phyloP scores from a whole-genome alignment of 2,113 vertebrate genomes.

The Mesocricetus auratus region DNA sequence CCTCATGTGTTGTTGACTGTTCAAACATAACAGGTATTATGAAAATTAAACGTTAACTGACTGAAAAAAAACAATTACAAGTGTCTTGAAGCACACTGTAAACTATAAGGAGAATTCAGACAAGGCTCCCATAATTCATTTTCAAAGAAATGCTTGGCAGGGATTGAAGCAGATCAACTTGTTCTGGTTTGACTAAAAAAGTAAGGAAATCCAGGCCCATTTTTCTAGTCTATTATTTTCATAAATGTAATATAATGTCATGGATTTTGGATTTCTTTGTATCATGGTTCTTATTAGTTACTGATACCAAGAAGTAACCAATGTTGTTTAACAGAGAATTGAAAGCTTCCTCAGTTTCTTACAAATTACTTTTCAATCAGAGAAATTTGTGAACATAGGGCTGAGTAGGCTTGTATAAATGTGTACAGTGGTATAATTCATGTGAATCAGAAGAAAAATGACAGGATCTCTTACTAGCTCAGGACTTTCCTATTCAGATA shows the following conservation, averaged over 20 bases:
- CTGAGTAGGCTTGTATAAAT: background rate
- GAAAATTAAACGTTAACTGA: constrained; percentile 81
- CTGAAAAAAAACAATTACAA: background rate
- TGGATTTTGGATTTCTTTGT: constrained; percentile 20
- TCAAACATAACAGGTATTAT: constrained; percentile 71
- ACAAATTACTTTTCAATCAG: background rate
- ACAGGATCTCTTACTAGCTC: background rate
- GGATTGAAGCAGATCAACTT: background rate
- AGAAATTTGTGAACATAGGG: background rate
- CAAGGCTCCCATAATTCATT: background rate
- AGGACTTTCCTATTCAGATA: background rate
- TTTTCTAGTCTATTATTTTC: background rate
- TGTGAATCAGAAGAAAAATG: background rate
- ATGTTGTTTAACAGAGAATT: background rate
- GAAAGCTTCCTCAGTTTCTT: background rate
- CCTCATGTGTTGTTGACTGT: constrained; percentile 76
- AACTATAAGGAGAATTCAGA: background rate
- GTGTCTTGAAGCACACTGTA: background rate
- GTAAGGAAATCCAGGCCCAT: background rate
- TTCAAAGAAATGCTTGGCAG: constrained; percentile 11
- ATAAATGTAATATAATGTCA: background rate
- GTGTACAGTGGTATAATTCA: background rate
- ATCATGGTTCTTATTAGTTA: background rate
- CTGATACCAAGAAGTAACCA: background rate
- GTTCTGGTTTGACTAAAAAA: background rate